Evolutionary conservation across 2,113 vertebrate genomes (phyloP).

Genomic region (Cryptotis parvus): DNA sequence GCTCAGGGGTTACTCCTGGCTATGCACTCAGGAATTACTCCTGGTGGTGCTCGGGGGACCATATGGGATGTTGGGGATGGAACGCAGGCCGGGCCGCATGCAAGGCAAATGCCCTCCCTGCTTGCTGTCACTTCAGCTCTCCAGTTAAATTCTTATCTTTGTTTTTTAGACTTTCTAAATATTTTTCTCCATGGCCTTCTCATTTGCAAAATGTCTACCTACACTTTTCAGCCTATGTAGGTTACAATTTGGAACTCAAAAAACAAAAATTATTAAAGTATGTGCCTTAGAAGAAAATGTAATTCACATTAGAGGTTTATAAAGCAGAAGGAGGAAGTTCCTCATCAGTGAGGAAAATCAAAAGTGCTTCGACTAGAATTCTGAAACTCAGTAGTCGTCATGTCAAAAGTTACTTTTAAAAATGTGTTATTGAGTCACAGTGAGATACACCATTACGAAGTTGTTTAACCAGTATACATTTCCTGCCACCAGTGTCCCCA

Average conservation of each 20-base stretch:
- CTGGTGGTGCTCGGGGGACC: too few relatives aligned
- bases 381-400: neutral
- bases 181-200: neutral
- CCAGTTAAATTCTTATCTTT: neutral
- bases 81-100: too few relatives aligned
- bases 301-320: conserved; percentile 12
- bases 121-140: too few relatives aligned
- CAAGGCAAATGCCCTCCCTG: too few relatives aligned
- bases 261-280: neutral
- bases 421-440: too few relatives aligned
- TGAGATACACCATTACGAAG: too few relatives aligned
- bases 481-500: too few relatives aligned
- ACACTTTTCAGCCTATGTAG: conserved; percentile 26
- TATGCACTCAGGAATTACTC: too few relatives aligned
- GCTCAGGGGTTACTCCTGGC: too few relatives aligned
- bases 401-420: neutral
- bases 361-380: neutral
- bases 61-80: too few relatives aligned
- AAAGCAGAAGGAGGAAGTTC: conserved; percentile 16
- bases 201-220: neutral
- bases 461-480: too few relatives aligned
- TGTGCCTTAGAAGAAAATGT: conserved; percentile 34
- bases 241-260: neutral
- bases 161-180: neutral
- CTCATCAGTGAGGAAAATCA: neutral